Conservation (phyloP, 1,140 invertebrate genomes). For the Drosophila persimilis region DNA sequence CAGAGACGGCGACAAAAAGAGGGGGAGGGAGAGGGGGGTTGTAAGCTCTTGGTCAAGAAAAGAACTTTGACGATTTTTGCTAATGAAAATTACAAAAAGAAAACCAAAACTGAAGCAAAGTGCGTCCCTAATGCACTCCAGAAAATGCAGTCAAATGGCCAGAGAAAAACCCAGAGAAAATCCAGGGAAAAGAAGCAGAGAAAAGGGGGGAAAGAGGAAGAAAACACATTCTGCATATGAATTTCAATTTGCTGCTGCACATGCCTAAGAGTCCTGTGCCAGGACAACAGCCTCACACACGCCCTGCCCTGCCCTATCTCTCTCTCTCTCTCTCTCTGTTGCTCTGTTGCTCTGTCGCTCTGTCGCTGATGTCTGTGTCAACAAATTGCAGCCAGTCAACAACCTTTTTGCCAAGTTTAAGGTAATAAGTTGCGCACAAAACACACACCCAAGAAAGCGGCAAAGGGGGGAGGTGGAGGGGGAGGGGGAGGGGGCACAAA, state of each 20-base stretch:
- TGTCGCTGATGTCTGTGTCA: conserved; percentile 38
- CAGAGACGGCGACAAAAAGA: not conserved
- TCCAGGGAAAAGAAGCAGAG: not conserved
- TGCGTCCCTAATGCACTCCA: conserved; percentile 54
- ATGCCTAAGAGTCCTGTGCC: conserved; percentile 66
- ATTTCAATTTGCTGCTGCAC: conserved; percentile 70
- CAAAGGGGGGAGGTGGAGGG: not conserved
- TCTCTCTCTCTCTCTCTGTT: not conserved
- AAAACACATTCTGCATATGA: conserved; percentile 60
- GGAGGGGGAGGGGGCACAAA: conserved; percentile 17
- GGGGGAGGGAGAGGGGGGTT: not conserved
- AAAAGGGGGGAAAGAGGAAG: not conserved
- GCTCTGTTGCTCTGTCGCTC: too few species aligned
- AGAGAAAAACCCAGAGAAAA: not conserved
- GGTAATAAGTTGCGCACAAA: conserved; percentile 66
- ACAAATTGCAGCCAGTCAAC: conserved; percentile 76
- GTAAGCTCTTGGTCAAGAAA: conserved; percentile 32
- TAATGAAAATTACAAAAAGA: conserved; percentile 72
- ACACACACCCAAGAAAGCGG: conserved; percentile 12
- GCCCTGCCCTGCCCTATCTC: conserved; percentile 39
- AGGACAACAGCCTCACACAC: conserved; percentile 47
- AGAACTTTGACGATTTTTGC: conserved; percentile 21
- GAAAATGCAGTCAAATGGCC: conserved; percentile 42
- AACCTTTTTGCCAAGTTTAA: conserved; percentile 76
- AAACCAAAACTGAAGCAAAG: conserved; percentile 5